phyloP scores from a whole-genome alignment of 1,140 invertebrate genomes.

The Pogonomyrmex barbatus region DNA sequence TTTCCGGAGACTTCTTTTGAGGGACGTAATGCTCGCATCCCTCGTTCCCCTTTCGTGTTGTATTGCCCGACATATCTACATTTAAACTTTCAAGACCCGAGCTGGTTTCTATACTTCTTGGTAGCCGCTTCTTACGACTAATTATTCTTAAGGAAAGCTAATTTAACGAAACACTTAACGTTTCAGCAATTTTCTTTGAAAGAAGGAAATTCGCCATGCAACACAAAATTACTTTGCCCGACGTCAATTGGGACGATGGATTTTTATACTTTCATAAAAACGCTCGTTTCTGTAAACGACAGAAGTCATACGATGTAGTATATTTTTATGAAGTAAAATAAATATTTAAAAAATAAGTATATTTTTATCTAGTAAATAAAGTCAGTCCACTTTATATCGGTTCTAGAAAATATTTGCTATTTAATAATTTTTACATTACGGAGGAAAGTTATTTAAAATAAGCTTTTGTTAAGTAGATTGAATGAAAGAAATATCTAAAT shows the following conservation, averaged over 20 bases:
- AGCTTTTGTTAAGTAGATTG: conserved; percentile 6
- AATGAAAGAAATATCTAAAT: conserved; percentile 14
- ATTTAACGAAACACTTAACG: conserved; percentile 67
- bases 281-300: conserved; percentile 30
- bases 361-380: conserved; percentile 14
- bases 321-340: conserved; percentile 34
- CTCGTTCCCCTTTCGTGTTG: conserved; percentile 47
- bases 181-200: conserved; percentile 55
- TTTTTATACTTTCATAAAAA: conserved; percentile 64
- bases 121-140: conserved; percentile 64
- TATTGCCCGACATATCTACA: conserved; percentile 28
- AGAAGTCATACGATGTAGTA: conserved; percentile 48
- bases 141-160: conserved; percentile 69
- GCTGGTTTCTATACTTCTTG: conserved; percentile 34
- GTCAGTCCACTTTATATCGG: conserved; percentile 2
- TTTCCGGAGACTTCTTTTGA: conserved; percentile 66
- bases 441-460: conserved; percentile 9
- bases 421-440: conserved; percentile 24
- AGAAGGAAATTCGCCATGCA: conserved; percentile 38
- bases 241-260: conserved; percentile 51
- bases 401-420: conserved; percentile 13
- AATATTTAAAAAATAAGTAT: too few relatives aligned
- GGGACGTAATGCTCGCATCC: conserved; percentile 62
- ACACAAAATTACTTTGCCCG: conserved; percentile 49
- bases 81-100: conserved; percentile 50